phyloP scores from a whole-genome alignment of 2,113 vertebrate genomes.

The Anhinga rufa region DNA sequence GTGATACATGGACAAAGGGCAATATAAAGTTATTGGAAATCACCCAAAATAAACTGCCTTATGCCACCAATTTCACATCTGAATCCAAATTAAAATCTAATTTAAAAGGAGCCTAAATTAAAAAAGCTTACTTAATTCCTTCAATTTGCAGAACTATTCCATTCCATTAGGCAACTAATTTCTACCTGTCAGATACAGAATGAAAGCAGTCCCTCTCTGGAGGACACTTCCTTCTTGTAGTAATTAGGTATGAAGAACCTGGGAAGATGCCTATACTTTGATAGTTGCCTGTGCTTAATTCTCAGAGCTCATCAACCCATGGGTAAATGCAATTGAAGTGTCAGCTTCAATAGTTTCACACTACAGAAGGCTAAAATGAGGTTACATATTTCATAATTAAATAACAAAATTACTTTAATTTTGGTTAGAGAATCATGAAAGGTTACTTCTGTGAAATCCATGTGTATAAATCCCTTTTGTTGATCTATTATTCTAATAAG shows the following conservation, averaged over 20 bases:
- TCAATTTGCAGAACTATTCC: slow-evolving; percentile 83
- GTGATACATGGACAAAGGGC: neutral
- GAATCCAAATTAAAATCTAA: slow-evolving; percentile 84
- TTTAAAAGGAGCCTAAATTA: slow-evolving; percentile 73
- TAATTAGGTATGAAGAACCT: slow-evolving; percentile 77
- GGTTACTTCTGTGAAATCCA: slow-evolving; percentile 18
- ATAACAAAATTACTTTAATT: slow-evolving; percentile 58
- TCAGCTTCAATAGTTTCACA: slow-evolving; percentile 18
- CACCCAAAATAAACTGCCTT: slow-evolving; percentile 58
- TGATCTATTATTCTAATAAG: slow-evolving; percentile 62
- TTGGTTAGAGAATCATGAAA: slow-evolving; percentile 48
- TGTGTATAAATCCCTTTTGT: slow-evolving; percentile 31
- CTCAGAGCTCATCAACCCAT: slow-evolving; percentile 29
- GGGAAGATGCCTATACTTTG: slow-evolving; percentile 19
- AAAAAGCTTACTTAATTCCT: slow-evolving; percentile 79
- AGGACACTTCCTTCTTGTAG: slow-evolving; percentile 72
- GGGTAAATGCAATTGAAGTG: slow-evolving; percentile 53
- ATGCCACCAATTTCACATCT: slow-evolving; percentile 62
- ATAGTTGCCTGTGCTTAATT: slow-evolving; percentile 36
- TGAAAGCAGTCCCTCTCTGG: slow-evolving; percentile 74
- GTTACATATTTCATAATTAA: slow-evolving; percentile 67
- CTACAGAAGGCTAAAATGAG: slow-evolving; percentile 46
- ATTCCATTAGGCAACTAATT: slow-evolving; percentile 89
- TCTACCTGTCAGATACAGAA: slow-evolving; percentile 82
- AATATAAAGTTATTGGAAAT: slow-evolving; percentile 45